Evolutionary conservation across 2,888 invertebrate species (phyloP).

Genomic region (Plutella xylostella): DNA sequence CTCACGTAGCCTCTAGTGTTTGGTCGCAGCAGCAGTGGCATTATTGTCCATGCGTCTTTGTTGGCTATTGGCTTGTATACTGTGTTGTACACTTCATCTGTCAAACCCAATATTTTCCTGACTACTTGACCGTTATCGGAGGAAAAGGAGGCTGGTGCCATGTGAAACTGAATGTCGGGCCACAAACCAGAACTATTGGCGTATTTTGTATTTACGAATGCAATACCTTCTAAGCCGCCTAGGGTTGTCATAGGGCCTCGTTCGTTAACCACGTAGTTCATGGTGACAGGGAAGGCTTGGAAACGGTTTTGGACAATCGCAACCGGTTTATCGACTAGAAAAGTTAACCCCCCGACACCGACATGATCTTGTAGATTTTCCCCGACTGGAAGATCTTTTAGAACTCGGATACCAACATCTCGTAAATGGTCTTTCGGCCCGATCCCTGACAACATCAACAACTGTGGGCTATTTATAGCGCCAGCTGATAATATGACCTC

Average conservation of each 20-base stretch:
- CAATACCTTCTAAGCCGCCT: conserved; percentile 89
- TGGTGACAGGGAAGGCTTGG: conserved; percentile 81
- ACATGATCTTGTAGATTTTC: conserved; percentile 91
- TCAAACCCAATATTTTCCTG: conserved; percentile 81
- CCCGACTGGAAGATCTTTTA: conserved; percentile 82
- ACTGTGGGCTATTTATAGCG: conserved; percentile 90
- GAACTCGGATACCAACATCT: conserved; percentile 76
- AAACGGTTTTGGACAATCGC: conserved; percentile 84
- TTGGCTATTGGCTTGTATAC: conserved; percentile 86
- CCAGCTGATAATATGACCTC: conserved; percentile 92
- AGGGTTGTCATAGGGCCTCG: conserved; percentile 88
- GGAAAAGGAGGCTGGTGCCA: conserved; percentile 90
- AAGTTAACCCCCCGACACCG: conserved; percentile 85
- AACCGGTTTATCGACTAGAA: conserved; percentile 85
- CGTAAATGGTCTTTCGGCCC: conserved; percentile 78
- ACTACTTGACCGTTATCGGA: conserved; percentile 83
- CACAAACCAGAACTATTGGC: conserved; percentile 82
- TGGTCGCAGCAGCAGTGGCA: conserved; percentile 85
- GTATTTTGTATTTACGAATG: conserved; percentile 87
- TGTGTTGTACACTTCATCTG: conserved; percentile 82
- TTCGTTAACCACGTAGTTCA: conserved; percentile 82
- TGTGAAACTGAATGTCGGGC: conserved; percentile 93
- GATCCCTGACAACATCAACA: conserved; percentile 91
- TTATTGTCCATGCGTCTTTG: conserved; percentile 84
- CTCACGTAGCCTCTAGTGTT: conserved; percentile 82